Conservation (phyloP, 2,888 invertebrate genomes). For the Ctenicera cuprea region DNA sequence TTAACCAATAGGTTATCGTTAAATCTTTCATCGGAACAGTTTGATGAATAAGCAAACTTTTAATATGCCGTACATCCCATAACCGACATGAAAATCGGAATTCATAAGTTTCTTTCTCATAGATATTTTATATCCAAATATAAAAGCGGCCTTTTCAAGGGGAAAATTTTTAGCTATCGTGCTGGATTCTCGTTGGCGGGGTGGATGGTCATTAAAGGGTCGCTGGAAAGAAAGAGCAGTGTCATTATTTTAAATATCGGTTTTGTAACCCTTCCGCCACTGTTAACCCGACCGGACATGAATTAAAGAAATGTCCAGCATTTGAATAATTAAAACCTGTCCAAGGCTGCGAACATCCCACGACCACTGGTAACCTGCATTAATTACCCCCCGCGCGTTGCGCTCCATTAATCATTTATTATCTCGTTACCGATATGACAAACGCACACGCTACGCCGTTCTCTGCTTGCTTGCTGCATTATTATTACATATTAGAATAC, state of each 20-base stretch:
- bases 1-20: too few relatives aligned
- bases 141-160: slow-evolving; percentile 7
- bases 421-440: slow-evolving; percentile 33
- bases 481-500: slow-evolving; percentile 13
- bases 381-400: slow-evolving; percentile 52
- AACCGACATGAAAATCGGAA: too few relatives aligned
- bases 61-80: too few relatives aligned
- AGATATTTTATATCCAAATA: slow-evolving; percentile 4
- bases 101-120: neutral
- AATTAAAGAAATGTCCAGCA: slow-evolving; percentile 64
- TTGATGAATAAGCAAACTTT: too few relatives aligned
- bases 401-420: slow-evolving; percentile 45
- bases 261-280: slow-evolving; percentile 50
- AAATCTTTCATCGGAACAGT: too few relatives aligned
- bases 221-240: slow-evolving; percentile 38
- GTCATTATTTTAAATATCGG: slow-evolving; percentile 53
- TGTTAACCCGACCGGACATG: slow-evolving; percentile 59
- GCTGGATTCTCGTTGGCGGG: slow-evolving; percentile 17
- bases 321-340: slow-evolving; percentile 67
- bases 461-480: neutral
- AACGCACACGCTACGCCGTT: slow-evolving; percentile 36
- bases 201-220: slow-evolving; percentile 49
- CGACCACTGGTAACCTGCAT: slow-evolving; percentile 53
- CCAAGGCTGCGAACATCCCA: slow-evolving; percentile 56
- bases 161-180: slow-evolving; percentile 44